Percentiles rank a stretch among this genome's conserved stretches.
These are phyloP conservation scores for Plotosus lineatus DNA, from an alignment of 2,113 vertebrate genomes.

Conservation along the genomic window DNA sequence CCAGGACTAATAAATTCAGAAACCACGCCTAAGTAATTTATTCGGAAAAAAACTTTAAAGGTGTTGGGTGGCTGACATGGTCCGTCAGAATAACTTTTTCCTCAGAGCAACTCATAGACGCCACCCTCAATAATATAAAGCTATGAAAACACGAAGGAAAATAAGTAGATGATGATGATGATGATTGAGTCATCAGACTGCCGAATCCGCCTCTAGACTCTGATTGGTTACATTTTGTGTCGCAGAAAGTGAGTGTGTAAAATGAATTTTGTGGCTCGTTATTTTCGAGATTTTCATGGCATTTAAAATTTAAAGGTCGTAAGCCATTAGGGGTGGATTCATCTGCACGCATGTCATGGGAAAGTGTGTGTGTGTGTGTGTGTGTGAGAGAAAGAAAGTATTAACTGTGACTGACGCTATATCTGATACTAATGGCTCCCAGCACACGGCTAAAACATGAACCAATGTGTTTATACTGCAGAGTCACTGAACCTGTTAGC, in stretches of 20 bases:
- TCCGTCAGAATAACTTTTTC: not conserved
- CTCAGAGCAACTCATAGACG: not conserved
- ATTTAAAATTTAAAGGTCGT: not conserved
- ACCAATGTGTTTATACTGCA: conserved; percentile 64
- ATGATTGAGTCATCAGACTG: not conserved
- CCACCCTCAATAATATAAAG: not conserved
- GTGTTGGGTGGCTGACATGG: not conserved
- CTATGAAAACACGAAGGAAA: not conserved
- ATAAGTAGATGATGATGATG: not conserved
- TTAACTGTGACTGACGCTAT: conserved; percentile 50
- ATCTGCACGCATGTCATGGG: not conserved
- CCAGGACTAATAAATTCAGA: not conserved
- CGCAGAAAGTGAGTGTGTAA: not conserved
- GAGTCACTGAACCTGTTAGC: conserved; percentile 49
- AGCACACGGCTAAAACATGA: conserved; percentile 60
- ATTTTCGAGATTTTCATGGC: not conserved
- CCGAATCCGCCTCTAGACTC: not conserved
- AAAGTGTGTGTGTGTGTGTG: not conserved
- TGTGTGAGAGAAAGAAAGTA: conserved; percentile 2
- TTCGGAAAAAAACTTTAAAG: not conserved
- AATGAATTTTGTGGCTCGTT: not conserved
- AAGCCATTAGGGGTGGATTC: not conserved
- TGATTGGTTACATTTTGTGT: not conserved
- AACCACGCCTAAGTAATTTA: not conserved
- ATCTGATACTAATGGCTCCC: conserved; percentile 66